Evolutionary conservation across 2,888 invertebrate genomes (phyloP).

Genomic region (Cryptocephalus moraei): DNA sequence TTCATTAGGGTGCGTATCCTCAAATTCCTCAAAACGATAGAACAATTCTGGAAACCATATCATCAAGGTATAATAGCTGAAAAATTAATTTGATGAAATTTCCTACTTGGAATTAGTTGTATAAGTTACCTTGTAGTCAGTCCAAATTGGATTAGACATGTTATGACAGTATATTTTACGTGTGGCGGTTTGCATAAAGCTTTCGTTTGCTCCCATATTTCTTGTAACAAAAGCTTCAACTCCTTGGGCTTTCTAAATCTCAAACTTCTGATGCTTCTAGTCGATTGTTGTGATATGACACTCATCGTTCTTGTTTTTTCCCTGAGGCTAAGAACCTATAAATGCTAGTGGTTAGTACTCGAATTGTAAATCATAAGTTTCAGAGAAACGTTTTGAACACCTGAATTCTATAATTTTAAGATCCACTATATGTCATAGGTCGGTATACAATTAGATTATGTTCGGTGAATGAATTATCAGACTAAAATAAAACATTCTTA

Average conservation of each 20-base stretch:
- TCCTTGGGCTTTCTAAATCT: constrained; percentile 65
- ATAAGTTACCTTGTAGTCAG: constrained; percentile 58
- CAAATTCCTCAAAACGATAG: constrained; percentile 70
- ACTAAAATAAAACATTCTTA: constrained; percentile 33
- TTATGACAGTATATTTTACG: constrained; percentile 62
- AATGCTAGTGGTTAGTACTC: constrained; percentile 1
- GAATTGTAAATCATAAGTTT: too few species aligned
- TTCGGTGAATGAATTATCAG: neutral
- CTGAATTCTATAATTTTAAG: too few species aligned
- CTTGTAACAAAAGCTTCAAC: constrained; percentile 53
- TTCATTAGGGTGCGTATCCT: constrained; percentile 52
- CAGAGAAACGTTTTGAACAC: too few species aligned
- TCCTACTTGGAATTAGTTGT: neutral
- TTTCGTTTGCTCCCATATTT: constrained; percentile 67
- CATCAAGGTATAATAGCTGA: constrained; percentile 83
- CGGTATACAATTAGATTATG: neutral
- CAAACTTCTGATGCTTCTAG: constrained; percentile 57
- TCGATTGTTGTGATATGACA: constrained; percentile 51
- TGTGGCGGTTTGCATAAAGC: constrained; percentile 65
- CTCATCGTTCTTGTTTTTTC: constrained; percentile 56
- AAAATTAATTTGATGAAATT: neutral
- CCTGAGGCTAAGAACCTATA: constrained; percentile 58
- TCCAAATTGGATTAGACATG: constrained; percentile 76
- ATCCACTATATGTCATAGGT: too few species aligned
- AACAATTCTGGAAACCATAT: constrained; percentile 89